Conservation (phyloP, 2,113 vertebrate genomes). For the Aleadryas rufinucha region DNA sequence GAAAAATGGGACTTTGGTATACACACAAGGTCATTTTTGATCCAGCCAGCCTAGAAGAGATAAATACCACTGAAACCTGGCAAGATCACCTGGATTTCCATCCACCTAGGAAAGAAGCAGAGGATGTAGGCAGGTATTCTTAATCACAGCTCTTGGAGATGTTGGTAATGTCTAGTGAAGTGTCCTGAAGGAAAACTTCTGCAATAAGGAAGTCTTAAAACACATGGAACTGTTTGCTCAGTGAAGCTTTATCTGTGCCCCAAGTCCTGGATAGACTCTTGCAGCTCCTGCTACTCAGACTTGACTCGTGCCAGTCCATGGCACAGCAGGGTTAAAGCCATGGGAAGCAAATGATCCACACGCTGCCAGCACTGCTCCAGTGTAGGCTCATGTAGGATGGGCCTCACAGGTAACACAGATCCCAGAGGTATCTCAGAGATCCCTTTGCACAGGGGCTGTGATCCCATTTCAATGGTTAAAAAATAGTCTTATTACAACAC, state of each 20-base stretch:
- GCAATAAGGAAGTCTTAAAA: not conserved
- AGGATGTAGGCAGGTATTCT: not conserved
- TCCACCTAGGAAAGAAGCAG: not conserved
- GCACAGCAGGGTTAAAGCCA: not conserved
- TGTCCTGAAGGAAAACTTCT: not conserved
- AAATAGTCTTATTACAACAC: not conserved
- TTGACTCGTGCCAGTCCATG: not conserved
- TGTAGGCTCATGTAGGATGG: accelerated
- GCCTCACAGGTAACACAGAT: not conserved
- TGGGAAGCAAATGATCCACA: not conserved
- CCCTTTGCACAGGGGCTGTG: not conserved
- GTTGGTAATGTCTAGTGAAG: not conserved
- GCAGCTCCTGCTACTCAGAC: not conserved
- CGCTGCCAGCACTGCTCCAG: accelerated
- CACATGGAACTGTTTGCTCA: not conserved
- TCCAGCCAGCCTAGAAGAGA: not conserved
- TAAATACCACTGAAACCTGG: not conserved
- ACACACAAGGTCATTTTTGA: not conserved
- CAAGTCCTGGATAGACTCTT: not conserved
- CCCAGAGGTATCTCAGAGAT: not conserved
- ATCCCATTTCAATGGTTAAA: not conserved
- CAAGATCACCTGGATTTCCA: not conserved
- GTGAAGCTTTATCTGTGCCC: not conserved
- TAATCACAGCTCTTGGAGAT: not conserved
- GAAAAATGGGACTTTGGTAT: not conserved